Conservation (phyloP, 2,797 vertebrate genomes). For the Xenopus petersii region DNA sequence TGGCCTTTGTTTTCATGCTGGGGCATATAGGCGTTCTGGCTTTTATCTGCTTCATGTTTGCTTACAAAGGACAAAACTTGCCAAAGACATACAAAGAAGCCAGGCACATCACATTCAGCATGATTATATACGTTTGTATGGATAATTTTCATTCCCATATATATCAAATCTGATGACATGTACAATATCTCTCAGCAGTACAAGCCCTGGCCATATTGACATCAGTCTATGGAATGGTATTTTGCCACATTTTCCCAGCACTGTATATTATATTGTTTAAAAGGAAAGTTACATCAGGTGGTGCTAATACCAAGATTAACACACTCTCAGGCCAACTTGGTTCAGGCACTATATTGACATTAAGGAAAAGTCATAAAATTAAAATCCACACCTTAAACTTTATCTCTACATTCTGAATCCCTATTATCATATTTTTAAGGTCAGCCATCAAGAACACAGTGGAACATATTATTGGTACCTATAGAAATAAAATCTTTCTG, state of each 20-base stretch:
- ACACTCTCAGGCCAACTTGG: neutral
- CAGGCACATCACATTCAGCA: slow-evolving; percentile 64
- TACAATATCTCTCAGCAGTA: slow-evolving; percentile 43
- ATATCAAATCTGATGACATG: slow-evolving; percentile 51
- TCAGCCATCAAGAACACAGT: too few relatives aligned
- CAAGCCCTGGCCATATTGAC: slow-evolving; percentile 64
- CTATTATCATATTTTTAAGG: too few relatives aligned
- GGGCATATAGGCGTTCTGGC: slow-evolving; percentile 62
- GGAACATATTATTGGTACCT: too few relatives aligned
- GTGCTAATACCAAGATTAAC: neutral
- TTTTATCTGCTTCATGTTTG: slow-evolving; percentile 60
- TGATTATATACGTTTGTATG: slow-evolving; percentile 69
- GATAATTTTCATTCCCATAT: slow-evolving; percentile 66
- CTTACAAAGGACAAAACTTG: slow-evolving; percentile 61
- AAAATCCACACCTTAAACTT: neutral
- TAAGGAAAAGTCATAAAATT: slow-evolving; percentile 13
- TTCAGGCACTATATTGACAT: too few relatives aligned
- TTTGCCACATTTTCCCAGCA: slow-evolving; percentile 64
- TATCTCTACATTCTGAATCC: too few relatives aligned
- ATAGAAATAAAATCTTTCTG: too few relatives aligned
- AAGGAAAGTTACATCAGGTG: neutral
- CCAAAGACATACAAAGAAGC: slow-evolving; percentile 1
- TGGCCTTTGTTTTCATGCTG: slow-evolving; percentile 53
- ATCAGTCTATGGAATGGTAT: slow-evolving; percentile 66
- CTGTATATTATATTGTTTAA: slow-evolving; percentile 19